A percentile compares a stretch with the other conserved stretches of the same genome.
These are phyloP conservation scores for Calcarius ornatus DNA, from an alignment of 2,113 vertebrate species.

Conservation along the genomic window DNA sequence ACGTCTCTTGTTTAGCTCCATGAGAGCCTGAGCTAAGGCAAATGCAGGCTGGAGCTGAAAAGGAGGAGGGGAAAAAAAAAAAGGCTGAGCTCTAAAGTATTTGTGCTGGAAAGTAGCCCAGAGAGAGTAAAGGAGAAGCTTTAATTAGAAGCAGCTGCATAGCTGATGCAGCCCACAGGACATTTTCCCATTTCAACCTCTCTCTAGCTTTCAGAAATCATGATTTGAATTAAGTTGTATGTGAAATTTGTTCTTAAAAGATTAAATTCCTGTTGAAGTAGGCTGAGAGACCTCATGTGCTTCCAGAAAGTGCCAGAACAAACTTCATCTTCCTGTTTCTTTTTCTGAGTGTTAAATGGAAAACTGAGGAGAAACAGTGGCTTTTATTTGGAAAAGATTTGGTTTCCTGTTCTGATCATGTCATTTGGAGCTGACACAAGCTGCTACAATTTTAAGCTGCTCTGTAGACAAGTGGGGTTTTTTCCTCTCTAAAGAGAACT, in stretches of 20 bases:
- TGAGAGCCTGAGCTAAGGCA: conserved; percentile 41
- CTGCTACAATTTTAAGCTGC: conserved; percentile 60
- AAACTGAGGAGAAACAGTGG: conserved; percentile 59
- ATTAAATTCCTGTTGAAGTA: conserved; percentile 55
- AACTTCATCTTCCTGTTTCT: conserved; percentile 59
- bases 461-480: conserved; percentile 55
- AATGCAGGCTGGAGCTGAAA: conserved; percentile 59
- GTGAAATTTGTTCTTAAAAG: conserved; percentile 67
- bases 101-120: conserved; percentile 79
- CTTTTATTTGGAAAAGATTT: conserved; percentile 69
- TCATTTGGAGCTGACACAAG: conserved; percentile 67
- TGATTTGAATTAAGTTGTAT: conserved; percentile 52
- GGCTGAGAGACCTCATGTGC: conserved; percentile 21
- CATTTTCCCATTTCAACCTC: conserved; percentile 71
- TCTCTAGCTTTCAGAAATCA: conserved; percentile 63
- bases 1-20: not conserved
- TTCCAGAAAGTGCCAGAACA: conserved; percentile 54
- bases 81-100: conserved; percentile 76
- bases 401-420: conserved; percentile 69
- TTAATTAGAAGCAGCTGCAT: conserved; percentile 82
- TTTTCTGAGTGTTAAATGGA: conserved; percentile 42
- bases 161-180: conserved; percentile 72
- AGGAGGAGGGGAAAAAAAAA: conserved; percentile 44
- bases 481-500: conserved; percentile 1
- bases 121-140: conserved; percentile 79